Evolutionary conservation across 2,797 vertebrate genomes (phyloP), one percentile per base, ranked within the genome.

Genomic region (Natrix natrix): DNA sequence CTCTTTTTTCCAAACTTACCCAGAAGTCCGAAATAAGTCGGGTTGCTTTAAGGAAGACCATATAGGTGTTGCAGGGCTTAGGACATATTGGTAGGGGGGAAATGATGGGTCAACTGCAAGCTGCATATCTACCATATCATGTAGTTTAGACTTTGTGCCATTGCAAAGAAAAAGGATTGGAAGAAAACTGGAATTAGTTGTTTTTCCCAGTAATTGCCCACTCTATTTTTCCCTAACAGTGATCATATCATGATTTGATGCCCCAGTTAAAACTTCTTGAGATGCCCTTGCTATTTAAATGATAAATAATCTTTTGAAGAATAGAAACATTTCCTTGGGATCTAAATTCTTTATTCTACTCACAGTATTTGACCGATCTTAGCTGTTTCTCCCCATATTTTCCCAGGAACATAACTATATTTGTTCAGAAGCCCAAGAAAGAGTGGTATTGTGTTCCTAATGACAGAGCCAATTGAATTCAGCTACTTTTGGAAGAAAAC

Each of bases 391-490:
- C 93, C 94, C 93, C 96, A 94, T 95, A 92, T 95, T 96, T 96
- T 97, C 96, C 95, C 83, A 94, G 95, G 95, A 97, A 96, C 86
- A 93, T 95, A 96, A 94, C 95, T 96, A 94, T 96, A 95, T 96
- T 97, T 24, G 1, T 94, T 96, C 92, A 95, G 92, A 97, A 96
- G 93, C 93, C 54, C 95, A 96, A 97, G 96, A 97, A 97, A 97
- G 96, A 96, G 94, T 91, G 91, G 96, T 86, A 97, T 97, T 97
- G 93, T 96, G 92, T 95, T 90, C 92, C 94, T 97, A 96, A 97
- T 97, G 96, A 96, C 95, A 96, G 95, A 96, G 93, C 93, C 96
- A 94, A 97, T 96, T 97, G 95, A 97, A 94, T 94, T 90, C 89
- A 91, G 69, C 69, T 74, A 89, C 61, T 93, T 95, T 93, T 96